A percentile compares a stretch with the other conserved stretches of the same genome.
phyloP scores from a whole-genome alignment of 2,797 vertebrate genomes.

The Parambassis ranga region DNA sequence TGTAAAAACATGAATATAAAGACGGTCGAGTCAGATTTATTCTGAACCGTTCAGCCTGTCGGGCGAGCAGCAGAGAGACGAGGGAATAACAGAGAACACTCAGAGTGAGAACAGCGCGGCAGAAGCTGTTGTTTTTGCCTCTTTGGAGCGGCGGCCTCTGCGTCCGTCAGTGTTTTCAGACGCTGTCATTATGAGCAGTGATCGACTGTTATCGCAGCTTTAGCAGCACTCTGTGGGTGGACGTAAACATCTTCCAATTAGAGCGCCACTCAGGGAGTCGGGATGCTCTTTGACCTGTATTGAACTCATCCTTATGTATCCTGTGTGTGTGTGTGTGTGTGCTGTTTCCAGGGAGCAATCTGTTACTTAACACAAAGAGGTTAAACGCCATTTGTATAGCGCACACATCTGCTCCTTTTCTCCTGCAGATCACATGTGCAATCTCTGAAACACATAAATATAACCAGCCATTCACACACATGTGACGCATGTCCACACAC shows the following conservation, averaged over 20 bases:
- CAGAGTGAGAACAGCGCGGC: not conserved
- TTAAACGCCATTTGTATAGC: conserved; percentile 54
- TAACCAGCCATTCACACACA: not conserved
- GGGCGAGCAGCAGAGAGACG: not conserved
- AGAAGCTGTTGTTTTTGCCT: not conserved
- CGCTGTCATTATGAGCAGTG: conserved; percentile 36
- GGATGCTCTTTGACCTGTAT: conserved; percentile 17
- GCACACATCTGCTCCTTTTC: conserved; percentile 54
- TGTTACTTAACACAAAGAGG: conserved; percentile 61
- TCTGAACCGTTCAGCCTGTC: conserved; percentile 1
- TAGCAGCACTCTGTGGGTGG: conserved; percentile 6
- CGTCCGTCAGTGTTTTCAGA: conserved; percentile 24
- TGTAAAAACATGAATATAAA: not conserved
- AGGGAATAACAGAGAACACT: no score
- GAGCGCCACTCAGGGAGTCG: conserved; percentile 6
- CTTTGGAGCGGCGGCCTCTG: not conserved
- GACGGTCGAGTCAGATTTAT: conserved; percentile 14
- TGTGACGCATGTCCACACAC: no score
- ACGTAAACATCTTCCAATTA: conserved; percentile 19
- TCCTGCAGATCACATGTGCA: conserved; percentile 15
- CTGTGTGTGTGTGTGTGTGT: conserved; percentile 46
- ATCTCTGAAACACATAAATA: conserved; percentile 17
- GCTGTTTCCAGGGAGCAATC: conserved; percentile 68
- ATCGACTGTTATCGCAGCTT: conserved; percentile 40
- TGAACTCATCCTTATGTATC: conserved; percentile 10